Percentiles rank a stretch among this genome's conserved stretches.
Evolutionary conservation across 2,797 vertebrate species (phyloP).

Genomic region (Arctocebus calabarensis): DNA sequence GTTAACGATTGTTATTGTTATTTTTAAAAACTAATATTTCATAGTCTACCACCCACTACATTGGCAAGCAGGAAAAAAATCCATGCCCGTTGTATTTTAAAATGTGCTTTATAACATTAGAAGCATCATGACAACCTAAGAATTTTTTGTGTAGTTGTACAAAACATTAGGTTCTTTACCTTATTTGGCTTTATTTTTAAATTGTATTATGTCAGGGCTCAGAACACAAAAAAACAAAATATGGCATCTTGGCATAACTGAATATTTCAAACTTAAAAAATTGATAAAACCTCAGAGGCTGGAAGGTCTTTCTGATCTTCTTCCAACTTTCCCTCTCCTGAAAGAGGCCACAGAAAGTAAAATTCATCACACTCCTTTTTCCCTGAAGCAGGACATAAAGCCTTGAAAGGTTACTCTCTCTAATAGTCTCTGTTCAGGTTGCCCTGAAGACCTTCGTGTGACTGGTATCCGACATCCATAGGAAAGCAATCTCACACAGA

Average conservation of each 20-base stretch:
- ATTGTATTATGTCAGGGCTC: neutral
- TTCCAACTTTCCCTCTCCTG: neutral
- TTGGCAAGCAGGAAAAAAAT: neutral
- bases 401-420: neutral
- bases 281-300: neutral
- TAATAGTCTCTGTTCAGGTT: neutral
- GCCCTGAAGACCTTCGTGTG: neutral
- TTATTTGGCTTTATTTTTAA: neutral
- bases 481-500: neutral
- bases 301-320: neutral
- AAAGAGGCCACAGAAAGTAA: neutral
- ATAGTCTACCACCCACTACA: neutral
- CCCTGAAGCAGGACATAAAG: neutral
- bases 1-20: neutral
- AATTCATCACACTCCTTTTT: neutral
- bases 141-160: neutral
- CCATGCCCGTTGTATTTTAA: neutral
- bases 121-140: neutral
- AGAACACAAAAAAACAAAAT: neutral
- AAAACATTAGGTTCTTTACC: neutral
- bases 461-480: neutral
- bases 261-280: neutral
- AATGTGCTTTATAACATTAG: neutral
- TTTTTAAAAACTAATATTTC: slow-evolving; percentile 31
- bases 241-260: neutral